Evolutionary conservation across 37 sponge, comb jelly and placozoan genomes (phyloP), one percentile per base, ranked within the genome.

Genomic region (Theonella swinhoei): DNA sequence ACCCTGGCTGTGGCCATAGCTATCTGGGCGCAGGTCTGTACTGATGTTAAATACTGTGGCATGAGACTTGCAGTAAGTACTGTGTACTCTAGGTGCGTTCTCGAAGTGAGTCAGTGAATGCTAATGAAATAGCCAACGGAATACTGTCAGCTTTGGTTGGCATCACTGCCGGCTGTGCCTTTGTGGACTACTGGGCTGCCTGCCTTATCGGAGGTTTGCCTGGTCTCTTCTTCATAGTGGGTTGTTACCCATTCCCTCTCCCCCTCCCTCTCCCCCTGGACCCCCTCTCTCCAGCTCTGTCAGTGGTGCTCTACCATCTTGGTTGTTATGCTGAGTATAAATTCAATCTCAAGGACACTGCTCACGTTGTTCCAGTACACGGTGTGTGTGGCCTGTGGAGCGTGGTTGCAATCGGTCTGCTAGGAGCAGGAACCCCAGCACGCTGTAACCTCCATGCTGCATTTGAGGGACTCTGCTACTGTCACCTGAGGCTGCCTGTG

Each of bases 111-210:
- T 91, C 93, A 0, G 79, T 90, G 41, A 95, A 95, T 83, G 93
- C 92, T 11, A 96, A 94, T 79, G 97, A 96, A 85, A 91, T 96
- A 66, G 97, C 94, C 39, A 96, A 96, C 80, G 92, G 94, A 14
- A 74, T 96, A 20, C 87, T 96, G 64, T 88, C 94, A 37, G 78
- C 92, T 67, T 84, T 96, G 70, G 97, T 96, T 30, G 89, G 94
- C 77, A 96, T 96, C 87, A 94, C 97, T 1, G 80, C 92, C 11
- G 83, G 83, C 68, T 96, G 97, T 79, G 87, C 97, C 30, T 91
- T 91, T 62, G 87, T 96, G 2, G 80, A 78, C 35, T 90, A 91
- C 77, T 86, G 84, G 77, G 83, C 76, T 60, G 94, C 92, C 11
- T 89, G 84, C 75, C 24, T 92, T 31, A 90, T 93, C 42, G 97